Percentiles rank a stretch among this genome's conserved stretches.
These are phyloP conservation scores for Macroramphosus scolopax DNA, from an alignment of 2,797 vertebrate species.

Conservation along the genomic window DNA sequence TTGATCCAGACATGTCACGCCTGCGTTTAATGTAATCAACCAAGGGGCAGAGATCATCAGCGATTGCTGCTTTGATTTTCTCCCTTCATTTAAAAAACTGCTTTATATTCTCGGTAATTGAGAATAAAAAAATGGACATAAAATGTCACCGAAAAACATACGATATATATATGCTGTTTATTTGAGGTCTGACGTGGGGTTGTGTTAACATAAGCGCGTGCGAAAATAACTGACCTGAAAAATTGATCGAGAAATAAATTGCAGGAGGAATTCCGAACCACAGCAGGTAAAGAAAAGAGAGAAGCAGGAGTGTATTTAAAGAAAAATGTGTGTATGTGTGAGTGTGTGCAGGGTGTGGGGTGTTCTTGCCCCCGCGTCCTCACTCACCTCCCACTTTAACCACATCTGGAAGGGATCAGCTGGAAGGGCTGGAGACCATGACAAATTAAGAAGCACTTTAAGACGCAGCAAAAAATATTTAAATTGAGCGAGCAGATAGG, in stretches of 20 bases:
- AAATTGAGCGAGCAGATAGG: conserved; percentile 67
- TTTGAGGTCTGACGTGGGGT: too few relatives aligned
- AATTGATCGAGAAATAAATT: too few relatives aligned
- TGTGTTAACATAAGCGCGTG: too few relatives aligned
- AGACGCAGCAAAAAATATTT: conserved; percentile 72
- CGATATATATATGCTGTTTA: too few relatives aligned
- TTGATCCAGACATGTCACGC: conserved; percentile 62
- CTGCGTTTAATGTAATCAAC: conserved; percentile 45
- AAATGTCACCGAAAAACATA: too few relatives aligned
- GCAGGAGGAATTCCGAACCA: too few relatives aligned
- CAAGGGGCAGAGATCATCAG: too few relatives aligned
- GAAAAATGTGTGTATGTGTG: not conserved
- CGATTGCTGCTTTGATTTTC: too few relatives aligned
- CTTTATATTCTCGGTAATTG: too few relatives aligned
- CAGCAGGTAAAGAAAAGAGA: not conserved
- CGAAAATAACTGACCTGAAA: too few relatives aligned
- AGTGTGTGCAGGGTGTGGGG: conserved; percentile 7
- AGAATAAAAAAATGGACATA: too few relatives aligned
- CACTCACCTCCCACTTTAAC: conserved; percentile 44
- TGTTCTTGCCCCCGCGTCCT: conserved; percentile 41
- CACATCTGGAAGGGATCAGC: conserved; percentile 74
- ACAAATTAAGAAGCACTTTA: conserved; percentile 76
- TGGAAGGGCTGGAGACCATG: conserved; percentile 46
- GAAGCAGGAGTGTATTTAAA: not conserved
- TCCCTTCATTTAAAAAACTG: too few relatives aligned